Base-by-base conservation (phyloP, 2,113 vertebrate species). In the Limanda limanda region DNA sequence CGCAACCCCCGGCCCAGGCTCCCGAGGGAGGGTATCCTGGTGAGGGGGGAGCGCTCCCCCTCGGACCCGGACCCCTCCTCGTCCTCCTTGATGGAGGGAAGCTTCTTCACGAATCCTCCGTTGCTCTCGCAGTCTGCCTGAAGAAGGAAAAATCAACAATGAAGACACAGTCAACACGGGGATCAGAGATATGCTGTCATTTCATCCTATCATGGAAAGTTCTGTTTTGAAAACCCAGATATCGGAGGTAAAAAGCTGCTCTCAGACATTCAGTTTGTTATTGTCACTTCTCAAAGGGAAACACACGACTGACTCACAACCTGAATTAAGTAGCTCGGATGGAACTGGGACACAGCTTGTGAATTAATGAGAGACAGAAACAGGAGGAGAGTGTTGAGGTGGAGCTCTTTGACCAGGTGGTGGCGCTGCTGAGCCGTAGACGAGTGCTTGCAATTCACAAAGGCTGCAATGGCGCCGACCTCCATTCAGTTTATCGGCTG, bases 61-160 rank as follows among this genome's bases (percentile, higher is more conserved):
- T 95, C 95, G 0, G 92, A 90, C 1, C 78, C 78, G 0, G 88
- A 88, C 0, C 91, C 92, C 59, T 96, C 95, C 68, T 96, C 95
- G 1, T 95, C 95, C 79, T 96, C 95, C 24, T 79, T 90, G 71
- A 96, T 96, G 48, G 94, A 94, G 5, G 95, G 90, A 12, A 95
- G 92, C 78, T 95, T 95, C 83, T 95, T 94, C 67, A 92, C 52
- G 40, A 95, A 81, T 3, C 94, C 95, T 0, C 95, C 95, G 2
- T 95, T 95, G 42, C 89, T 94, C 86, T 95, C 94, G 55, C 88
- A 93, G 73, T 94, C 93, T 17, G 84, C 62, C 95, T 95, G 62
- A 35, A 17, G 31, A 31, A 27, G 1, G 13, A 14, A 62, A 62
- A 62, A 52, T n/a, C 25, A 20, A 12, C 5, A 10, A 10, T 37